phyloP scores from a whole-genome alignment of 2,888 invertebrate genomes.

The Scaptodrosophila latifasciaeformis region DNA sequence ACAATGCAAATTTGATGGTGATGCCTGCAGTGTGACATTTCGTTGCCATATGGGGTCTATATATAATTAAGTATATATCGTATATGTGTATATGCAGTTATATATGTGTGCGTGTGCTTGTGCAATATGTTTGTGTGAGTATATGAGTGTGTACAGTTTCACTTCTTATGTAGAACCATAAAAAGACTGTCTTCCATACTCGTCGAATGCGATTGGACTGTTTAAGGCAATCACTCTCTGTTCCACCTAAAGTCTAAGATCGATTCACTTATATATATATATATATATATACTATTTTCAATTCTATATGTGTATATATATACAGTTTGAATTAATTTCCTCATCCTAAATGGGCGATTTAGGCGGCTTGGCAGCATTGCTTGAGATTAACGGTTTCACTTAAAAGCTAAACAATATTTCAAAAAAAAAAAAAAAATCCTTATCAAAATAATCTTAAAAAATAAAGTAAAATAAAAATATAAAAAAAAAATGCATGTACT shows the following conservation, averaged over 20 bases:
- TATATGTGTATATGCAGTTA: conserved; percentile 4
- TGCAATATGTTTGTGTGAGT: conserved; percentile 9
- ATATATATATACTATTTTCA: too few relatives aligned
- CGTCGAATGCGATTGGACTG: too few relatives aligned
- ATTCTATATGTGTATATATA: conserved; percentile 22
- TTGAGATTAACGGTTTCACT: conserved; percentile 57
- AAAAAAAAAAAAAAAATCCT: background rate
- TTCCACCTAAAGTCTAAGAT: too few relatives aligned
- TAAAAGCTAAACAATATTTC: conserved; percentile 28
- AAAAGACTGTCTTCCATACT: conserved; percentile 62
- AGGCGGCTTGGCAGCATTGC: conserved; percentile 58
- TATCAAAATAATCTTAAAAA: conserved; percentile 14
- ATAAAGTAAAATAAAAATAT: too few relatives aligned
- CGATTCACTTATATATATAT: too few relatives aligned
- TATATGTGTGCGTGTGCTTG: conserved; percentile 6
- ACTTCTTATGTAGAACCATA: conserved; percentile 71
- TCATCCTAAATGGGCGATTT: conserved; percentile 28
- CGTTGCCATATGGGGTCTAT: too few relatives aligned
- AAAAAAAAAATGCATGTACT: too few relatives aligned
- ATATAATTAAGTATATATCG: conserved; percentile 5
- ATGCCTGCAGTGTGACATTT: too few relatives aligned
- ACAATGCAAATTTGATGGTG: too few relatives aligned
- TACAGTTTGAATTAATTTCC: too few relatives aligned
- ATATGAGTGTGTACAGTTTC: conserved; percentile 39
- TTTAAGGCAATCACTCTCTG: too few relatives aligned